Conservation (phyloP, 2,888 invertebrate genomes). For the Drosophila siamana region DNA sequence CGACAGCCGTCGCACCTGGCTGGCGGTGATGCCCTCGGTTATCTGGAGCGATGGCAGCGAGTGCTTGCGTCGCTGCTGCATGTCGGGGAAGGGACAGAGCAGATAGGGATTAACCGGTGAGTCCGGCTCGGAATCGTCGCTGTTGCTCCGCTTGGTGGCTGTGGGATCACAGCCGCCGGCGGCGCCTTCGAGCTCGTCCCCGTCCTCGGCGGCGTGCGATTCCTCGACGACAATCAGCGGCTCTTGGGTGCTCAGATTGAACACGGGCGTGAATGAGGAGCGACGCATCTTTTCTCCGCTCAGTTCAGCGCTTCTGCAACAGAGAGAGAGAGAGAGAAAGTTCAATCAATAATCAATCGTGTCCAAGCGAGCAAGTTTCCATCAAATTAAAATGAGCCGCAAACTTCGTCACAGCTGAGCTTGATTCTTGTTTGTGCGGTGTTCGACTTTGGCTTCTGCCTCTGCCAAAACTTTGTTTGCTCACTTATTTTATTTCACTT, state of each 20-base stretch:
- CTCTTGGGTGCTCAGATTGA: constrained; percentile 88
- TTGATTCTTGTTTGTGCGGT: constrained; percentile 16
- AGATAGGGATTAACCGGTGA: constrained; percentile 93
- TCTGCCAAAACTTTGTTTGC: background rate
- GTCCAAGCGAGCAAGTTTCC: constrained; percentile 1
- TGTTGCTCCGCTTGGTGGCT: constrained; percentile 84
- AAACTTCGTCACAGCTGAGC: constrained; percentile 61
- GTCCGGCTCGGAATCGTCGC: constrained; percentile 89
- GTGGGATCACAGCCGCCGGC: constrained; percentile 88
- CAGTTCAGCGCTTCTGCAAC: too few species aligned
- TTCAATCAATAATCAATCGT: background rate
- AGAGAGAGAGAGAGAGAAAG: background rate
- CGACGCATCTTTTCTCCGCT: constrained; percentile 87
- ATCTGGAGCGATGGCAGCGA: constrained; percentile 94
- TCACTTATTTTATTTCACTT: background rate
- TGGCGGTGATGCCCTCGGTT: constrained; percentile 93
- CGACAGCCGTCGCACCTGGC: constrained; percentile 93
- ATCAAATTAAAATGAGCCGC: constrained; percentile 43
- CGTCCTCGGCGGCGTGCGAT: constrained; percentile 89
- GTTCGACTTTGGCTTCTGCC: background rate
- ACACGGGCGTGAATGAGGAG: constrained; percentile 88
- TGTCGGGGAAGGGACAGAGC: constrained; percentile 92
- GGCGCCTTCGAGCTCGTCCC: constrained; percentile 87
- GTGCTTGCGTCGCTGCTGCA: constrained; percentile 91
- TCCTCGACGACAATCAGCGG: constrained; percentile 94